Evolutionary conservation across 2,113 vertebrate species (phyloP), one percentile per base, ranked within the genome.

Genomic region (Rattus rattus): DNA sequence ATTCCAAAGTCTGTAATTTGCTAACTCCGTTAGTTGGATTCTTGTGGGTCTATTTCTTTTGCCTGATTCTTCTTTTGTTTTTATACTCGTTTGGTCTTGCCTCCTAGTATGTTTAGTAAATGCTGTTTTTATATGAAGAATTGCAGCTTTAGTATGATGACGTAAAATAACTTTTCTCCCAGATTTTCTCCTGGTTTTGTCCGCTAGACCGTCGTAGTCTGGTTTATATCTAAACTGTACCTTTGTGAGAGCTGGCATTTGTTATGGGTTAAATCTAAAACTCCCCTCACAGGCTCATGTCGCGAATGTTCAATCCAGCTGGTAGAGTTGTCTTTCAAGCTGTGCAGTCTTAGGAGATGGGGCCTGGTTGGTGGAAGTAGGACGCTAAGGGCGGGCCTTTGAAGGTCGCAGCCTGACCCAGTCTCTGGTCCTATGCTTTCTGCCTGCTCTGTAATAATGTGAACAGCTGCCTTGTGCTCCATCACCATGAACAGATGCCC

Each of bases 1-100:
- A 93, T 95, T 83, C 39, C 87, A 26, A 77, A 92, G 43, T 91
- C n/a, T 84, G n/a, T 73, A 19, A 28, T 43, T 59, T 91, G 61
- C 56, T 56, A 84, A 84, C 39, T 84, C 26, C 39, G 91, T 67
- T 49, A n/a, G 73, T 28, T 90, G 28, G 3, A 33, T 89, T 87
- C 69, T 61, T 83, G 17, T 77, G 28, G 28, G 10, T 89, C 73
- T 54, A 0, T 96, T 94, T 94, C 49, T 67, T 49, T 70, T 87
- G 75, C 47, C 73, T 96, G 22, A 43, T 90, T 92, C 14, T 91
- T 92, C 19, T 91, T 28, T 96, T 92, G 8, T n/a, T 75, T 93
- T 84, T 67, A 3, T 69, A 39, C 26, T 90, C 76, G 59, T 91
- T 75, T 91, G 39, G 9, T 61, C 70, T 91, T 94, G 4, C 83